Evolutionary conservation across 2,797 vertebrate genomes (phyloP).

Genomic region (Lemur catta): DNA sequence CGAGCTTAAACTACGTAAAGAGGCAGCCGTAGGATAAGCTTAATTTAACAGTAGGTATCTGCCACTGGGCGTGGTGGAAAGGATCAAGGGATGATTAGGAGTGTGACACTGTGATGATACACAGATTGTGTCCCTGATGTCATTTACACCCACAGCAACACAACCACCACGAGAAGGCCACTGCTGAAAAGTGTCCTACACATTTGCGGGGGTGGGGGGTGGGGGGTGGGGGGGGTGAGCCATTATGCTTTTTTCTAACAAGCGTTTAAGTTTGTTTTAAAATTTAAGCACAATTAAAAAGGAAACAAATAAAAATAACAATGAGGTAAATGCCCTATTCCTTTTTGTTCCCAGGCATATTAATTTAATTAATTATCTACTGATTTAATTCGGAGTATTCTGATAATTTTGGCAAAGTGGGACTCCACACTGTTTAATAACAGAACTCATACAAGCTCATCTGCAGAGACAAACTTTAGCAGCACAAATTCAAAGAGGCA

Average conservation of each 20-base stretch:
- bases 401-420: background rate
- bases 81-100: background rate
- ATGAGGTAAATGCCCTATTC: background rate
- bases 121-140: background rate
- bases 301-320: background rate
- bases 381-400: background rate
- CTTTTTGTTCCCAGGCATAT: background rate
- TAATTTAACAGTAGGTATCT: background rate
- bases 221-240: background rate
- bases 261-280: background rate
- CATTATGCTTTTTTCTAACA: background rate
- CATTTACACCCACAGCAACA: background rate
- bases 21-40: no score
- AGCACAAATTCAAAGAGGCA: background rate
- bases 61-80: background rate
- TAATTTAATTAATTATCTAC: background rate
- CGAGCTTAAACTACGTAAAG: no score
- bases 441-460: background rate
- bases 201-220: background rate
- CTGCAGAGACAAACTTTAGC: background rate
- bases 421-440: background rate
- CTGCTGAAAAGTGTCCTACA: background rate
- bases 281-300: background rate
- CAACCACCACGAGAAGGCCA: background rate
- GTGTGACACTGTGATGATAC: background rate